Evolutionary conservation across 2,113 vertebrate genomes (phyloP).

Genomic region (Hippocampus mohnikei): DNA sequence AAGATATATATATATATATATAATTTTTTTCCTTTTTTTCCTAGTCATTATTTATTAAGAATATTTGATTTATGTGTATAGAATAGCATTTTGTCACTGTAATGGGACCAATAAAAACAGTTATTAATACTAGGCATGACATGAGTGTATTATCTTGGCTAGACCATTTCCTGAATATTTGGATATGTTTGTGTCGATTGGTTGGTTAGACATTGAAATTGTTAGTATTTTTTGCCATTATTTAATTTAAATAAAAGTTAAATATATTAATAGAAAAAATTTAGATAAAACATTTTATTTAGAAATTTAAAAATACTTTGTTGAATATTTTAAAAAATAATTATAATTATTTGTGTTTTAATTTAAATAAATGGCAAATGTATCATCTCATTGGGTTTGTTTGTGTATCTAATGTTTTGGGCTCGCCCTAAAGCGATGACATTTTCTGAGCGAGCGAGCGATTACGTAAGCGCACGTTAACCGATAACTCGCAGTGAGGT

Average conservation of each 20-base stretch:
- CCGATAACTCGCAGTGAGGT: conserved; percentile 49
- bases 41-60: too few relatives aligned
- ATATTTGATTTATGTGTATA: too few relatives aligned
- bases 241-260: neutral
- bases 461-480: conserved; percentile 39
- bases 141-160: too few relatives aligned
- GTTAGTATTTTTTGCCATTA: neutral
- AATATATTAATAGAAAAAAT: too few relatives aligned
- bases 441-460: neutral
- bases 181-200: neutral
- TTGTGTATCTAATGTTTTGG: neutral
- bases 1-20: neutral
- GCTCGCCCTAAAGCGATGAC: neutral
- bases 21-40: neutral
- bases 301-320: too few relatives aligned
- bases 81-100: too few relatives aligned
- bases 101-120: too few relatives aligned
- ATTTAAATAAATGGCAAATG: too few relatives aligned
- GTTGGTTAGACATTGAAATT: neutral
- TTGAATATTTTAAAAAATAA: neutral
- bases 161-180: neutral
- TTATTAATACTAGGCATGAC: too few relatives aligned
- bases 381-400: neutral
- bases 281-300: too few relatives aligned
- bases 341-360: neutral